Conservation (phyloP, 2,113 vertebrate species). For the Cottus gobio region DNA sequence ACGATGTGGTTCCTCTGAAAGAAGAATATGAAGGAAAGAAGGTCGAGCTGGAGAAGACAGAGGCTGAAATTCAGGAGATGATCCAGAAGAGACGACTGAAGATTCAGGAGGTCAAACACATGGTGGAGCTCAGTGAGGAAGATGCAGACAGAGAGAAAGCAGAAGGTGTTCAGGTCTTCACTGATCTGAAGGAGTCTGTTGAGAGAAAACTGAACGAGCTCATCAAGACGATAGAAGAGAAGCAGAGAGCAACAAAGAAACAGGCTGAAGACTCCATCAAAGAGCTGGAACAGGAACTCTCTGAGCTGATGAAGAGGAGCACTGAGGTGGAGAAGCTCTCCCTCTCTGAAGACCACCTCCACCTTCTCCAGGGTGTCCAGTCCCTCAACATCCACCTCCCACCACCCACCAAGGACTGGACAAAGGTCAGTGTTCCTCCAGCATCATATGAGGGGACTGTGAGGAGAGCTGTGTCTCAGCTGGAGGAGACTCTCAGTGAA, state of each 20-base stretch:
- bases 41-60: no score
- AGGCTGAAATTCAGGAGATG: no score
- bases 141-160: no score
- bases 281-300: constrained; percentile 26
- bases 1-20: no score
- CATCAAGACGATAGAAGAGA: not conserved
- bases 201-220: not conserved
- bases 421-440: not conserved
- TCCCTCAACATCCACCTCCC: not conserved
- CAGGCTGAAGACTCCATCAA: not conserved
- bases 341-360: constrained; percentile 15
- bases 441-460: constrained; percentile 15
- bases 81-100: no score
- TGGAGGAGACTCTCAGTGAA: constrained; percentile 17
- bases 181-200: not conserved
- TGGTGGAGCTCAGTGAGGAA: no score
- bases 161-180: no score
- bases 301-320: constrained; percentile 3
- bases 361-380: not conserved
- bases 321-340: constrained; percentile 5
- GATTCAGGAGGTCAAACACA: no score
- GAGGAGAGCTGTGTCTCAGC: constrained; percentile 1
- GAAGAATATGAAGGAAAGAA: no score
- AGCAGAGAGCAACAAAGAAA: not conserved
- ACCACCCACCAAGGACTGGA: not conserved